Conservation (phyloP, 2,113 vertebrate genomes). For the Rhinichthys klamathensis region DNA sequence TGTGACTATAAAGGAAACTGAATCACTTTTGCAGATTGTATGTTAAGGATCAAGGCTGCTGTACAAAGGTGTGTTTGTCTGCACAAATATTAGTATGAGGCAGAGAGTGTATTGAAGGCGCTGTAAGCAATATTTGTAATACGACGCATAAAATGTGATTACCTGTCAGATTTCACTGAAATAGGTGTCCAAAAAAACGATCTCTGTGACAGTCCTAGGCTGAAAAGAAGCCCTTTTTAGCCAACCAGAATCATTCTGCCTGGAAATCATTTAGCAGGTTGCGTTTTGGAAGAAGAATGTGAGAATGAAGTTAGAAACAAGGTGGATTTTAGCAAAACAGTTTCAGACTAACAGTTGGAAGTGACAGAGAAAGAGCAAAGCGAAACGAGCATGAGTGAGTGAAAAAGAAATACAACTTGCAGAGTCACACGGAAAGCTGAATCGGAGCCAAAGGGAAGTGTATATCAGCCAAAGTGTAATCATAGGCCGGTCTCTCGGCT, state of each 20-base stretch:
- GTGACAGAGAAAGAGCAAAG: constrained; percentile 7
- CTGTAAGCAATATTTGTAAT: neutral
- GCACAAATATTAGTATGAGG: neutral
- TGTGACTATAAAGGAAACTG: constrained; percentile 11
- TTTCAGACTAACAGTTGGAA: constrained; percentile 1
- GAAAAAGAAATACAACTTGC: neutral
- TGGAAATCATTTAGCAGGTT: neutral
- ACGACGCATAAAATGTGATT: neutral
- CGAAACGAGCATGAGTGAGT: neutral
- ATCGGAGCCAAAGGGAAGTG: constrained; percentile 52
- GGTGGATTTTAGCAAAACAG: neutral
- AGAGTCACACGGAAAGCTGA: constrained; percentile 26
- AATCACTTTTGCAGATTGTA: constrained; percentile 32
- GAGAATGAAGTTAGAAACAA: neutral
- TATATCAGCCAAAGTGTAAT: constrained; percentile 57
- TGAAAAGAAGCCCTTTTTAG: neutral
- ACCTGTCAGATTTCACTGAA: neutral
- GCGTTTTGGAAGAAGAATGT: neutral
- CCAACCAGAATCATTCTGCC: neutral
- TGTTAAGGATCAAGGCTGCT: constrained; percentile 43
- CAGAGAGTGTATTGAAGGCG: neutral
- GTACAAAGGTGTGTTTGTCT: constrained; percentile 27
- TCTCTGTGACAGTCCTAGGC: neutral
- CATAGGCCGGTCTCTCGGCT: constrained; percentile 54
- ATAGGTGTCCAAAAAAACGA: neutral